Conservation (phyloP, 2,888 invertebrate species). For the Globia sparganii region DNA sequence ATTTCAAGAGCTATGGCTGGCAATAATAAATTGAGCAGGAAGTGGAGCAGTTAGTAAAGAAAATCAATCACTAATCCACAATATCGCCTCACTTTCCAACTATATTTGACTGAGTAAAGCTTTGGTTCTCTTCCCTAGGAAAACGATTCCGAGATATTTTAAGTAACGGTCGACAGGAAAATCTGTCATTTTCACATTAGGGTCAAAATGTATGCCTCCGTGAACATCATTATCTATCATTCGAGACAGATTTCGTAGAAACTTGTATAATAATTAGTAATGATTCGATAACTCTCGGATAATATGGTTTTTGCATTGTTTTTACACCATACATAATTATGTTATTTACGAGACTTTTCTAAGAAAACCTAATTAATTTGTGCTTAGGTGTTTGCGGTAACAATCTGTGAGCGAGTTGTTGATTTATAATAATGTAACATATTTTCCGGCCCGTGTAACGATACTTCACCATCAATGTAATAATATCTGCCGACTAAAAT, state of each 20-base stretch:
- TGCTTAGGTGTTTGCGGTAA: not conserved
- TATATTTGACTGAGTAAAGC: not conserved
- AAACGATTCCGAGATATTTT: not conserved
- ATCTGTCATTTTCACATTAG: not conserved
- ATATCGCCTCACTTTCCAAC: not conserved
- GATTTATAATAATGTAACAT: not conserved
- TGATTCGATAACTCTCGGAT: not conserved
- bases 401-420: not conserved
- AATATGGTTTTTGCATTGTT: constrained; percentile 6
- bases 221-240: not conserved
- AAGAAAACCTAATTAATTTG: constrained; percentile 14
- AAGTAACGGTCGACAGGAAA: not conserved
- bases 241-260: not conserved
- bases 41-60: not conserved
- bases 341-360: constrained; percentile 6
- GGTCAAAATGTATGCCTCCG: not conserved
- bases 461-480: not conserved
- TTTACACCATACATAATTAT: not conserved
- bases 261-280: not conserved
- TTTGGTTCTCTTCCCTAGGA: not conserved
- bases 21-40: not conserved
- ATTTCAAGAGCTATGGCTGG: not conserved
- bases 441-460: constrained; percentile 3
- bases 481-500: not conserved
- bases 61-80: not conserved